Percentiles rank a stretch among this genome's conserved stretches.
These are phyloP conservation scores for Coelopa frigida DNA, from an alignment of 1,140 invertebrate genomes.

Conservation along the genomic window DNA sequence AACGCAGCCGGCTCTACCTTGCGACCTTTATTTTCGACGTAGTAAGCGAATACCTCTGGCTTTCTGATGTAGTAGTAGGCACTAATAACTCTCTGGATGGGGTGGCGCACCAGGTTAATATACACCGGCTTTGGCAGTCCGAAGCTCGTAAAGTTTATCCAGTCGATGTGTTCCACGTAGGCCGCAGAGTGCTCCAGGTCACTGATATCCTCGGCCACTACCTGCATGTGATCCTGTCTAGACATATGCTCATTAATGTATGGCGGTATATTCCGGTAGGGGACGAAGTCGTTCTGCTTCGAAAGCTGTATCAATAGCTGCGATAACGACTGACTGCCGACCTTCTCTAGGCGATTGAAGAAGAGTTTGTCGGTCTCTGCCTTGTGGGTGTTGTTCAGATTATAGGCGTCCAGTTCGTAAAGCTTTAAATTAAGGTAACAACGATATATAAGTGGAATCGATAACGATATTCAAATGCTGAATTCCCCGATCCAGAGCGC, in stretches of 20 bases:
- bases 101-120: constrained; percentile 77
- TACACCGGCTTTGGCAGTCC: constrained; percentile 72
- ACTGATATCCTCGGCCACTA: constrained; percentile 15
- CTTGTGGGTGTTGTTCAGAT: constrained; percentile 65
- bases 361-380: constrained; percentile 54
- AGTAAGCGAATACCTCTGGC: constrained; percentile 55
- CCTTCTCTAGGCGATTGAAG: constrained; percentile 81
- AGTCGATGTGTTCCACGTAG: constrained; percentile 19
- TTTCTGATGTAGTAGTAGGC: constrained; percentile 76
- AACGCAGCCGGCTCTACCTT: constrained; percentile 73
- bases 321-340: constrained; percentile 79
- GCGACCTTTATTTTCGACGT: constrained; percentile 72
- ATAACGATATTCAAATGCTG: too few relatives aligned
- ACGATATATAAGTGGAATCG: too few relatives aligned
- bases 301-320: constrained; percentile 65
- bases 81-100: constrained; percentile 78
- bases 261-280: constrained; percentile 3
- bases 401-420: constrained; percentile 1
- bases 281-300: constrained; percentile 41
- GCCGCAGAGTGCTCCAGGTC: constrained; percentile 3
- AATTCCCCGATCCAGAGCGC: too few relatives aligned
- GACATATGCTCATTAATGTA: constrained; percentile 53
- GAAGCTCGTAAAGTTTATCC: constrained; percentile 50
- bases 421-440: constrained; percentile 4
- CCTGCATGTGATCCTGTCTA: too few relatives aligned